Evolutionary conservation across 2,888 invertebrate species (phyloP).

Genomic region (Nomada flava): DNA sequence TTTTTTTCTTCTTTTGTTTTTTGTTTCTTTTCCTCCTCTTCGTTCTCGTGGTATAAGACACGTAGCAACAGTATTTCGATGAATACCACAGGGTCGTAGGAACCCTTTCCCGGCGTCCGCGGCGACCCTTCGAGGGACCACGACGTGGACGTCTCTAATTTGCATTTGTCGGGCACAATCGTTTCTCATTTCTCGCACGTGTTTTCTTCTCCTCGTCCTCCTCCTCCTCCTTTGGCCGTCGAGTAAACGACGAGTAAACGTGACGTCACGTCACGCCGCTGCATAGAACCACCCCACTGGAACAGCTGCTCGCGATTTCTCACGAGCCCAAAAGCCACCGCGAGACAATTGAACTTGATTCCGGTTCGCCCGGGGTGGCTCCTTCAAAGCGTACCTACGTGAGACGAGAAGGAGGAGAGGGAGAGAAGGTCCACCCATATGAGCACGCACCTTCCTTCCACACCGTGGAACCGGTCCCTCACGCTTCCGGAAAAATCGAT

Average conservation of each 20-base stretch:
- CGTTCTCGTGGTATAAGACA: conserved; percentile 26
- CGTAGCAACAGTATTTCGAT: conserved; percentile 54
- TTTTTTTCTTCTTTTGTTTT: conserved; percentile 30
- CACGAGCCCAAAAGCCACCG: conserved; percentile 83
- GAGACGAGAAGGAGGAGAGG: conserved; percentile 55
- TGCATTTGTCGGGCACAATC: conserved; percentile 62
- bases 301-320: conserved; percentile 83
- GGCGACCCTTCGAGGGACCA: conserved; percentile 57
- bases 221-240: conserved; percentile 32
- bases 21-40: conserved; percentile 24
- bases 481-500: conserved; percentile 74
- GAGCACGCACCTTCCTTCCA: conserved; percentile 63
- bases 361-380: conserved; percentile 71
- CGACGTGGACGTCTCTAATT: conserved; percentile 69
- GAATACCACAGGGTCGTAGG: conserved; percentile 59
- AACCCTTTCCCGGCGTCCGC: conserved; percentile 62
- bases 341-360: conserved; percentile 83
- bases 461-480: conserved; percentile 41
- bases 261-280: conserved; percentile 61
- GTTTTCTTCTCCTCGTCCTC: conserved; percentile 50
- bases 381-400: conserved; percentile 53
- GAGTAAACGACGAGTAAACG: conserved; percentile 66
- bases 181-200: conserved; percentile 56
- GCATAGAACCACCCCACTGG: conserved; percentile 49
- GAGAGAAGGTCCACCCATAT: conserved; percentile 68